Conservation (phyloP, 2,797 vertebrate species). For the Chelon auratus region DNA sequence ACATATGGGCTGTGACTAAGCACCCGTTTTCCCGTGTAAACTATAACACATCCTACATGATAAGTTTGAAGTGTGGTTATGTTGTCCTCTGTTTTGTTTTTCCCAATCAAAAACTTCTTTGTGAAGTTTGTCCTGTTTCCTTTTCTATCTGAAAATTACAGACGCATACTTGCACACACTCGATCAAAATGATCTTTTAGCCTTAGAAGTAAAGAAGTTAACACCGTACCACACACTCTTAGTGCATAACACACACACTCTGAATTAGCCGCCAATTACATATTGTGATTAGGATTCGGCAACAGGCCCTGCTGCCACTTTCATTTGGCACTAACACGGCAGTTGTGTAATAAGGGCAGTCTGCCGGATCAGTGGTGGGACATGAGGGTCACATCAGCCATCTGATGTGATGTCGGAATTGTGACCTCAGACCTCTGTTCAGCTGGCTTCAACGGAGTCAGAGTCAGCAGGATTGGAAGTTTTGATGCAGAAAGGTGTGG, state of each 20-base stretch:
- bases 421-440: conserved; percentile 15
- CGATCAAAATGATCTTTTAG: conserved; percentile 13
- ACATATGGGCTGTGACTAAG: background rate
- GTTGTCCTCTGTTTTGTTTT: conserved; percentile 2
- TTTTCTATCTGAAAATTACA: conserved; percentile 5
- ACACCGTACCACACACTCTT: background rate
- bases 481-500: conserved; percentile 9
- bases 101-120: conserved; percentile 3
- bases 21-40: background rate
- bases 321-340: conserved; percentile 77
- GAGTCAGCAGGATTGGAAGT: background rate
- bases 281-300: conserved; percentile 75
- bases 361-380: conserved; percentile 64
- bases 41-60: background rate
- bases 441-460: too few species aligned
- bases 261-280: conserved; percentile 61
- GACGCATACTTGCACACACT: conserved; percentile 9
- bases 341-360: conserved; percentile 70
- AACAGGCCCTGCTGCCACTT: conserved; percentile 74
- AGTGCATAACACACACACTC: conserved; percentile 20
- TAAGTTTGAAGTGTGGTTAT: background rate
- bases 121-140: conserved; percentile 7
- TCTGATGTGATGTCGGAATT: conserved; percentile 60
- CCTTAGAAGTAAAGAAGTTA: background rate
- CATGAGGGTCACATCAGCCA: conserved; percentile 60